phyloP scores from a whole-genome alignment of 2,113 vertebrate genomes.

The Pampusana beccarii region DNA sequence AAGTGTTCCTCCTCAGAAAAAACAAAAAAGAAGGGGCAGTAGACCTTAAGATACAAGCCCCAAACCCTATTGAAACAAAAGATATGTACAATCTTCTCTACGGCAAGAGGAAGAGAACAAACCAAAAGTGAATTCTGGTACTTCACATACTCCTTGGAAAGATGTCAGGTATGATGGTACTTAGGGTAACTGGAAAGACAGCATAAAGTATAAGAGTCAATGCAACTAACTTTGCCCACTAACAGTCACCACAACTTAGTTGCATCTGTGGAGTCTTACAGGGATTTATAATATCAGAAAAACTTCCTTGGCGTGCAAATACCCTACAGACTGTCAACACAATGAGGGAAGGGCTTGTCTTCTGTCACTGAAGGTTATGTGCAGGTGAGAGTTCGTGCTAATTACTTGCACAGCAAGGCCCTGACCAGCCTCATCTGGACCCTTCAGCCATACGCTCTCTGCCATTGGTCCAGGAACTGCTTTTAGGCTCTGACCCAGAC shows the following conservation, averaged over 20 bases:
- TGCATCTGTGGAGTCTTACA: background rate
- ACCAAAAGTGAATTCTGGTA: background rate
- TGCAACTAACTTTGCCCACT: background rate
- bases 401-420: background rate
- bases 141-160: background rate
- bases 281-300: background rate
- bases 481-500: background rate
- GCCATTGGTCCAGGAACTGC: background rate
- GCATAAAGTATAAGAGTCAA: background rate
- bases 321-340: background rate
- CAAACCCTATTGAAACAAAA: background rate
- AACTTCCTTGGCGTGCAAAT: background rate
- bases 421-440: background rate
- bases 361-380: background rate
- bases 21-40: background rate
- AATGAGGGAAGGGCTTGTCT: background rate
- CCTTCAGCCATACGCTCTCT: background rate
- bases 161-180: background rate
- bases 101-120: background rate
- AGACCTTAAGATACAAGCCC: background rate
- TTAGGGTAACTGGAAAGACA: background rate
- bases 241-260: background rate
- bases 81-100: no score
- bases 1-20: background rate
- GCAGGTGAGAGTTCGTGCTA: background rate